Evolutionary conservation across 2,113 vertebrate species (phyloP), one percentile per base, ranked within the genome.

Genomic region (Platichthys stellatus): DNA sequence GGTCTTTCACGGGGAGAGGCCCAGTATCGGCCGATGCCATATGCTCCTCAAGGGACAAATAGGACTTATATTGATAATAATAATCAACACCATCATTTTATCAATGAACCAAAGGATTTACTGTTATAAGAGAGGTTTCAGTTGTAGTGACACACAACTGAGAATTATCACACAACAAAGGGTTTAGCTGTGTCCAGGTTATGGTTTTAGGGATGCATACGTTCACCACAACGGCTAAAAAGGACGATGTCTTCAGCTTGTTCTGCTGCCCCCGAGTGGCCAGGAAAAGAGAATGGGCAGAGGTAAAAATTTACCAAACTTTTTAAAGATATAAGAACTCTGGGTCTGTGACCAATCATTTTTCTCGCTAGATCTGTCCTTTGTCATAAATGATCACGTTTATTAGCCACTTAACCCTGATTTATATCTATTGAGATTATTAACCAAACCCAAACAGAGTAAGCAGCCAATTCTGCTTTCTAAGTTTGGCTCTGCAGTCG

Each of bases 221-320:
- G 13, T 51, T 17, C 17, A 51, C 47, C 15, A 18, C 20, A 4
- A 51, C 0, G 18, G 28, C 28, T 7, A 2, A 51, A 51, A 51
- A 51, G 7, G 15, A 51, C 10, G 40, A 43, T 2, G 40, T 43
- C 40, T 43, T 13, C 64, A 26, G 31, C 23, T 40, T 24, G 10
- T 45, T 66, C 18, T 17, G 17, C 28, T 60, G 67, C 61, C n/a
- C 20, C 14, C 17, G 21, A 53, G 31, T 72, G 68, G 54, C 53
- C 17, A 24, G n/a, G 10, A 31, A 53, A 53, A 35, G 20, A 35
- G 56, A 17, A 28, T 1, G 14, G 58, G 35, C 26, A 45, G 31
- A 45, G 21, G 31, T 0, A 0, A 6, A 72, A 14, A n/a, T n/a
- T 24, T 0, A 56, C 15, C 0, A n/a, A 14, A 26, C 12, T 43